phyloP scores from a whole-genome alignment of 1,140 invertebrate genomes.

The Panagrolaimus sp. region DNA sequence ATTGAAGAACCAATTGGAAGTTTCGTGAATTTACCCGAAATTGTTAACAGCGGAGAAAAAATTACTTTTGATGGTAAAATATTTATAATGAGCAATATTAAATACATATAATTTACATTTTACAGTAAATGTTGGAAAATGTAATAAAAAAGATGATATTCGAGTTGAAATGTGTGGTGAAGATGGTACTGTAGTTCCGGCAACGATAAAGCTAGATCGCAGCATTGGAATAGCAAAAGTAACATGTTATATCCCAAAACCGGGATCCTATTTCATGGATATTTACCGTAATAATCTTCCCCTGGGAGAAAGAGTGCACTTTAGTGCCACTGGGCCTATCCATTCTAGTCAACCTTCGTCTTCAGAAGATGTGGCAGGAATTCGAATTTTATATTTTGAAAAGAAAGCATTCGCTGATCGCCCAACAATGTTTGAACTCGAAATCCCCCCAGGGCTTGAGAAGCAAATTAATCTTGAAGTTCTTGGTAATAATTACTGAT shows the following conservation, averaged over 20 bases:
- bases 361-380: neutral
- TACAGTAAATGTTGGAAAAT: neutral
- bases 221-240: neutral
- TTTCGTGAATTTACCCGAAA: neutral
- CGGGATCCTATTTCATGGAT: neutral
- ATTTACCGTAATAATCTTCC: neutral
- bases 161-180: neutral
- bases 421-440: conserved; percentile 45
- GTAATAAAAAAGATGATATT: neutral
- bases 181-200: neutral
- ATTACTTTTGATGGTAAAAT: conserved; percentile 25
- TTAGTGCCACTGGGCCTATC: neutral
- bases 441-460: conserved; percentile 33
- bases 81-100: neutral
- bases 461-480: conserved; percentile 47
- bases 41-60: neutral
- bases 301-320: neutral
- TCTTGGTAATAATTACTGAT: conserved; percentile 31
- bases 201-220: neutral
- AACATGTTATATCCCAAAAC: neutral
- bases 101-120: neutral
- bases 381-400: conserved; percentile 10
- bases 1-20: conserved; percentile 1
- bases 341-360: neutral
- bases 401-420: conserved; percentile 46